Conservation (phyloP, 2,113 vertebrate species). For the Dasyornis broadbenti region DNA sequence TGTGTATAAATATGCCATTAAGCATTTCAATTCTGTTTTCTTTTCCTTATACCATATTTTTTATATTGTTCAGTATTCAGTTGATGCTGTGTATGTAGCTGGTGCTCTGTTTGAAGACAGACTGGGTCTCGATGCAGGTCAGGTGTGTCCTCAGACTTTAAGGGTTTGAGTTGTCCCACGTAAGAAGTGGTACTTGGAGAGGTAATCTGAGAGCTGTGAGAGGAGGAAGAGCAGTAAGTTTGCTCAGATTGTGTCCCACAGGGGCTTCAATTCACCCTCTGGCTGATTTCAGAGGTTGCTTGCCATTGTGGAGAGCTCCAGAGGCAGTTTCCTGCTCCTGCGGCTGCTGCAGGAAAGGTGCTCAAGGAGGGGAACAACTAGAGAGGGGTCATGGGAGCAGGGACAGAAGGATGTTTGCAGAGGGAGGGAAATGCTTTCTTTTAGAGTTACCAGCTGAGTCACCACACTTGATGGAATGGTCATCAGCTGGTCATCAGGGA, state of each 20-base stretch:
- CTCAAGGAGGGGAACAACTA: neutral
- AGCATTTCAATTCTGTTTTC: constrained; percentile 47
- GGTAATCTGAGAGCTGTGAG: neutral
- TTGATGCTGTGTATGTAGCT: constrained; percentile 28
- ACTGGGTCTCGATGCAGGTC: neutral
- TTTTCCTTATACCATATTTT: constrained; percentile 23
- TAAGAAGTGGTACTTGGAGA: neutral
- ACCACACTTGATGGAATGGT: neutral
- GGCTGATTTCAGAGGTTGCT: neutral
- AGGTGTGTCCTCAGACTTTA: neutral
- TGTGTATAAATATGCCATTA: constrained; percentile 64
- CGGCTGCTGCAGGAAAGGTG: neutral
- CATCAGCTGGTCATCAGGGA: neutral
- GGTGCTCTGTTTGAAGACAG: constrained; percentile 48
- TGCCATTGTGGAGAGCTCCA: neutral
- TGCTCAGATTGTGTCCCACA: neutral
- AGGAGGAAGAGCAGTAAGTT: neutral
- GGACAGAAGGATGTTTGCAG: neutral
- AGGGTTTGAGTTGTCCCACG: neutral
- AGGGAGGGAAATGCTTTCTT: neutral
- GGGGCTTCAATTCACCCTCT: neutral
- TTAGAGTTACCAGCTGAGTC: neutral
- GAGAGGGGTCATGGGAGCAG: rapidly evolving
- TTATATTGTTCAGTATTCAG: constrained; percentile 64
- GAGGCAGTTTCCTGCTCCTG: neutral